Conservation (phyloP, 2,113 vertebrate species). For the Diadophis punctatus region DNA sequence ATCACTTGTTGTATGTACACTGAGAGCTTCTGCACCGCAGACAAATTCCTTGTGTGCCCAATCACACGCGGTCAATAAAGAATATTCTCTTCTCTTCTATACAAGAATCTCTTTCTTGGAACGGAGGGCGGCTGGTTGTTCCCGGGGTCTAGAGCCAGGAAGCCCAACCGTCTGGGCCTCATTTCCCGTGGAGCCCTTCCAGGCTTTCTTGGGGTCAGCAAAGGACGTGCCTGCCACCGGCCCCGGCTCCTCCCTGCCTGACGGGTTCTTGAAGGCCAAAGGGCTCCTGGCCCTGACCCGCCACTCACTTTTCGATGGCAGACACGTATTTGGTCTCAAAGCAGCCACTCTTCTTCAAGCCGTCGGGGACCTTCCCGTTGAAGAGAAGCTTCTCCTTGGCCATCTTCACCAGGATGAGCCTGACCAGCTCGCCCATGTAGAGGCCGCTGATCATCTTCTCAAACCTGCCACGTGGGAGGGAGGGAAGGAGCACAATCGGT, state of each 20-base stretch:
- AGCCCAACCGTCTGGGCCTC: background rate
- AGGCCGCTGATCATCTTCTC: slow-evolving; percentile 99
- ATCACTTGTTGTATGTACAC: background rate
- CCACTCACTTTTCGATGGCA: slow-evolving; percentile 82
- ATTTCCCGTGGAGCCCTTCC: background rate
- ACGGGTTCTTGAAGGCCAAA: background rate
- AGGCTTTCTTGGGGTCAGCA: background rate
- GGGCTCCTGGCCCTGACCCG: too few relatives aligned
- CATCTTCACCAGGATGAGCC: slow-evolving; percentile 95
- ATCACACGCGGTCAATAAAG: background rate
- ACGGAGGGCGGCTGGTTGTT: background rate
- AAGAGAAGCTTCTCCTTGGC: slow-evolving; percentile 85
- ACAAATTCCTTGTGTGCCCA: background rate
- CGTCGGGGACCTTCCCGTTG: slow-evolving; percentile 74
- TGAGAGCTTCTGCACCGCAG: background rate
- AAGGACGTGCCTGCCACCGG: background rate
- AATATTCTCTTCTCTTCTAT: background rate
- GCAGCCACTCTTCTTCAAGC: slow-evolving; percentile 78
- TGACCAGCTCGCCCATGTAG: slow-evolving; percentile 96
- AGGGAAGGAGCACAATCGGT: too few relatives aligned
- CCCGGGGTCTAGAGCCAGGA: background rate
- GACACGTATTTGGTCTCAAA: slow-evolving; percentile 87
- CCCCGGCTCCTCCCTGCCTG: background rate
- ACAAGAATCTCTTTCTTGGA: background rate
- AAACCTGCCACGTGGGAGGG: slow-evolving; percentile 70